A percentile compares a stretch with the other conserved stretches of the same genome.
phyloP scores from a whole-genome alignment of 2,113 vertebrate genomes.

The Lutjanus erythropterus region DNA sequence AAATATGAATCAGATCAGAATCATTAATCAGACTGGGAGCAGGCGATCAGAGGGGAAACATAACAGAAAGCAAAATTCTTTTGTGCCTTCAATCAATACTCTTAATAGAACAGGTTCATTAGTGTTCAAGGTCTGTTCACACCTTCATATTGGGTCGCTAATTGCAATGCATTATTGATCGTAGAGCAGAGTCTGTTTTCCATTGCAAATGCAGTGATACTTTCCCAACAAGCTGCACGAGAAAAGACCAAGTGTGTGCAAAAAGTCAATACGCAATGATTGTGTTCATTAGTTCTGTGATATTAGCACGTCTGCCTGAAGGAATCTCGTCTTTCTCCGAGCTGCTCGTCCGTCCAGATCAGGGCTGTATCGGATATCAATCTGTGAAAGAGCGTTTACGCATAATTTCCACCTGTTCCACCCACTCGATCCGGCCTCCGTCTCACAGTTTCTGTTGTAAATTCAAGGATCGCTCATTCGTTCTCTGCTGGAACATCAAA shows the following conservation, averaged over 20 bases:
- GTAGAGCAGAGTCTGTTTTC: conserved; percentile 11
- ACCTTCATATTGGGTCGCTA: conserved; percentile 22
- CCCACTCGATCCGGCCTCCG: not conserved
- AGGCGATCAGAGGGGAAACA: conserved; percentile 13
- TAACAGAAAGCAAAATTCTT: conserved; percentile 6
- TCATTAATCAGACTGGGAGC: not conserved
- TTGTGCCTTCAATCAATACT: conserved; percentile 26
- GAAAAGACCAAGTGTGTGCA: not conserved
- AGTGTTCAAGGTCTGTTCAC: conserved; percentile 37
- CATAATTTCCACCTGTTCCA: not conserved
- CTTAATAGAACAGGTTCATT: conserved; percentile 60
- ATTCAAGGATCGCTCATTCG: too few relatives aligned
- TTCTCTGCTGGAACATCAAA: not conserved
- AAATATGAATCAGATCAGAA: not conserved
- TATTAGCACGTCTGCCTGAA: not conserved
- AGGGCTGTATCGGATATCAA: not conserved
- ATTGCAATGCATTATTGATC: conserved; percentile 35
- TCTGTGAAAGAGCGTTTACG: not conserved
- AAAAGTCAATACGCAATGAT: not conserved
- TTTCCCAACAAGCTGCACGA: not conserved
- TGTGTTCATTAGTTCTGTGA: not conserved
- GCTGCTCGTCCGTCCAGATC: not conserved
- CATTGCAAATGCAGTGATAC: not conserved
- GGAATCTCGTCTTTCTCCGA: not conserved
- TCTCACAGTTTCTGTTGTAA: not conserved